A percentile compares a stretch with the other conserved stretches of the same genome.
Conservation (phyloP, 2,797 vertebrate genomes). For the Thunnus albacares region DNA sequence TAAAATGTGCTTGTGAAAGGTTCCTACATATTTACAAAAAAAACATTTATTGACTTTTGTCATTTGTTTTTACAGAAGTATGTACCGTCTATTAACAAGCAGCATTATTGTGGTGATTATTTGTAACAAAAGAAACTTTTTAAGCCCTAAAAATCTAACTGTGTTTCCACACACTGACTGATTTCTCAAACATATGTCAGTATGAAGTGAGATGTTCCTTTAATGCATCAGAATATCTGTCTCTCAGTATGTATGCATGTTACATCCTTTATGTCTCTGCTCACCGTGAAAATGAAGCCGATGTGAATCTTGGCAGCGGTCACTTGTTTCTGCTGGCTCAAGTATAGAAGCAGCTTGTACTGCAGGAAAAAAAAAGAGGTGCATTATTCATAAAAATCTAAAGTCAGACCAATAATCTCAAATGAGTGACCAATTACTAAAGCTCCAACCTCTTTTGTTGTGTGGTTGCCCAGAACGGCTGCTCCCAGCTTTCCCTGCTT, state of each 20-base stretch:
- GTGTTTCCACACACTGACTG: too few relatives aligned
- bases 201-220: background rate
- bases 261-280: constrained; percentile 53
- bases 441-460: constrained; percentile 90
- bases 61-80: too few relatives aligned
- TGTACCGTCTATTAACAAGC: too few relatives aligned
- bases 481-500: constrained; percentile 98
- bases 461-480: constrained; percentile 92
- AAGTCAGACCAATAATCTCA: constrained; percentile 54
- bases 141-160: too few relatives aligned
- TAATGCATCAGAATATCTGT: background rate
- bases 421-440: constrained; percentile 51
- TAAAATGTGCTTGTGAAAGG: too few relatives aligned
- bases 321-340: constrained; percentile 94
- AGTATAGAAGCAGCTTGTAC: constrained; percentile 96
- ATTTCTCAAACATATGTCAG: background rate
- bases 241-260: accelerated
- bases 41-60: too few relatives aligned
- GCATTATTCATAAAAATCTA: constrained; percentile 23
- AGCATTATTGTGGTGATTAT: background rate
- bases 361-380: constrained; percentile 71
- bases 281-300: constrained; percentile 92
- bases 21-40: too few relatives aligned
- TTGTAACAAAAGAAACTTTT: background rate
- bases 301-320: constrained; percentile 90